These are phyloP conservation scores for Junco hyemalis DNA, from an alignment of 2,113 vertebrate genomes.

Conservation along the genomic window DNA sequence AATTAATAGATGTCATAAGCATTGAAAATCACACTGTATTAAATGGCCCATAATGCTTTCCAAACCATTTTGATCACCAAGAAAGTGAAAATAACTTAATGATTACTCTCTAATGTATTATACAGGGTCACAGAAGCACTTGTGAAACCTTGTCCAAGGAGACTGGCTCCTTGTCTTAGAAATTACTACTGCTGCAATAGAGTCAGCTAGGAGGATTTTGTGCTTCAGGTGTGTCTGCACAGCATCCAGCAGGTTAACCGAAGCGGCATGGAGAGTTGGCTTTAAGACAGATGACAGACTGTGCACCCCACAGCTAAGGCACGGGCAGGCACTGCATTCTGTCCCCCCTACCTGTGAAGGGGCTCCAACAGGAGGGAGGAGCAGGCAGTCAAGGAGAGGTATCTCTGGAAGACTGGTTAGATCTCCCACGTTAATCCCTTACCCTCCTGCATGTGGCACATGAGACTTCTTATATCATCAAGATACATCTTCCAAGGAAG, in stretches of 20 bases:
- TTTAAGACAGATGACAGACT: not conserved
- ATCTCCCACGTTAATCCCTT: not conserved
- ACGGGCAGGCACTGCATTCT: not conserved
- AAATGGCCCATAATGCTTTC: not conserved
- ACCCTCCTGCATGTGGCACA: not conserved
- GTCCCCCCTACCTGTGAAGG: not conserved
- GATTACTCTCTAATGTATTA: not conserved
- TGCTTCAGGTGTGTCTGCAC: not conserved
- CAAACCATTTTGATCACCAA: conserved; percentile 5
- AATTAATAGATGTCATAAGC: conserved; percentile 52
- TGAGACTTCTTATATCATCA: not conserved
- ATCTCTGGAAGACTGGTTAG: not conserved
- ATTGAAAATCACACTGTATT: conserved; percentile 36
- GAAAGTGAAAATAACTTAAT: not conserved
- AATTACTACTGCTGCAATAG: not conserved
- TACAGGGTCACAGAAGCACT: not conserved
- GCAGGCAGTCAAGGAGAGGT: not conserved
- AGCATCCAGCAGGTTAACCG: not conserved
- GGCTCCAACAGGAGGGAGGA: not conserved
- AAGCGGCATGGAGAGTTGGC: not conserved
- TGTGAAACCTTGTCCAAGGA: not conserved
- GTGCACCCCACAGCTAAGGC: not conserved
- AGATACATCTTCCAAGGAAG: not conserved
- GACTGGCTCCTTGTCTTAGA: not conserved
- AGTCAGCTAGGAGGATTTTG: not conserved